Conservation (phyloP, 2,113 vertebrate genomes). For the Actinemys pallida region DNA sequence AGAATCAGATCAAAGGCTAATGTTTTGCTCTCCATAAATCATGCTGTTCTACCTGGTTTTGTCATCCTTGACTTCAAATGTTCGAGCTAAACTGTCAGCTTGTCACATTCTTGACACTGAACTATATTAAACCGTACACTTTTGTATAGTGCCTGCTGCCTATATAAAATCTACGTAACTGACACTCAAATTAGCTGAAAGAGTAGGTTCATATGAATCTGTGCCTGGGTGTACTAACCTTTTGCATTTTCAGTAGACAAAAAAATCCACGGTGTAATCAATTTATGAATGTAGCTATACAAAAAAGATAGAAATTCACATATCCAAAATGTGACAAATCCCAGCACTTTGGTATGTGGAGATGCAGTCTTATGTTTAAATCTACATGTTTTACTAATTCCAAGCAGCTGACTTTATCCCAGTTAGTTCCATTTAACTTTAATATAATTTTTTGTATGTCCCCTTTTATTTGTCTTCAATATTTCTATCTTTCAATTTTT, state of each 20-base stretch:
- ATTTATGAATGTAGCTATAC: not conserved
- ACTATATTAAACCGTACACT: not conserved
- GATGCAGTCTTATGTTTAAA: not conserved
- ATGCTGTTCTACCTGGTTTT: not conserved
- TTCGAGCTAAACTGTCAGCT: not conserved
- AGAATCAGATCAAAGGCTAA: not conserved
- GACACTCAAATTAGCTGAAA: not conserved
- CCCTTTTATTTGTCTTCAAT: not conserved
- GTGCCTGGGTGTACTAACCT: not conserved
- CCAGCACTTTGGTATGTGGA: not conserved
- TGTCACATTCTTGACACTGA: not conserved
- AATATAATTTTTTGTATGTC: constrained; percentile 11
- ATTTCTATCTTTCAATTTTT: not conserved
- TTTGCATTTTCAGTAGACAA: not conserved
- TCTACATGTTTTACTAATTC: constrained; percentile 32
- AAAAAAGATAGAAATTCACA: not conserved
- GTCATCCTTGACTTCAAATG: not conserved
- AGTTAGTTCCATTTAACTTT: constrained; percentile 24
- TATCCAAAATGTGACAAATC: not conserved
- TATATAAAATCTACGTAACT: constrained; percentile 1
- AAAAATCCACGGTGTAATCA: not conserved
- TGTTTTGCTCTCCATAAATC: not conserved
- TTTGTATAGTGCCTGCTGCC: not conserved
- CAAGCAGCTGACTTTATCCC: not conserved
- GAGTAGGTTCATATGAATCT: not conserved